Percentiles rank a stretch among this genome's conserved stretches.
These are phyloP conservation scores for Typhlomys cinereus DNA, from an alignment of 2,113 vertebrate species.

Conservation along the genomic window DNA sequence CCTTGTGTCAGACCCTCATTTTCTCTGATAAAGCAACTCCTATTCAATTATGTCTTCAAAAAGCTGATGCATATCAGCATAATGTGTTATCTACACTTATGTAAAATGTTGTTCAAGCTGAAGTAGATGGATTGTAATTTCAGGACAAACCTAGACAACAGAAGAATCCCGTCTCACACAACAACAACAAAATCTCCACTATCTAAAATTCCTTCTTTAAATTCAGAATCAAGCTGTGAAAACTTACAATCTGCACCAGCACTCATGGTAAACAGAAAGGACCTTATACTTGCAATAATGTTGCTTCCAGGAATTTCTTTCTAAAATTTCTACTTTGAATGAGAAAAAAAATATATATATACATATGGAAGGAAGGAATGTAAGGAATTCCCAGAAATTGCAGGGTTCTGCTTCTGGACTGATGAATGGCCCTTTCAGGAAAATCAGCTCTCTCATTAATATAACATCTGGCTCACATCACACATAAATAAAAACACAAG, in stretches of 20 bases:
- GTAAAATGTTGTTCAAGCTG: not conserved
- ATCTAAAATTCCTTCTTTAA: not conserved
- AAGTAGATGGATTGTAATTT: not conserved
- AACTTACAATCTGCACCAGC: constrained; percentile 46
- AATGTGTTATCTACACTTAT: constrained; percentile 7
- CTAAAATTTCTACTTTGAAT: constrained; percentile 79
- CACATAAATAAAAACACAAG: constrained; percentile 79
- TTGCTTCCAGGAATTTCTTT: constrained; percentile 76
- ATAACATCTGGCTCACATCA: constrained; percentile 85
- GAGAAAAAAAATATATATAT: constrained; percentile 29
- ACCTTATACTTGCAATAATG: constrained; percentile 61
- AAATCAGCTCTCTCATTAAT: constrained; percentile 79
- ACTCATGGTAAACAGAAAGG: constrained; percentile 71
- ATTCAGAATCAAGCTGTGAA: constrained; percentile 55
- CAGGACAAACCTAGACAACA: not conserved
- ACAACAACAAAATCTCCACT: not conserved
- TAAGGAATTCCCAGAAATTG: constrained; percentile 81
- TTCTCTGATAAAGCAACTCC: constrained; percentile 33
- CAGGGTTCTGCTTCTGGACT: constrained; percentile 71
- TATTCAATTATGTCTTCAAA: constrained; percentile 59
- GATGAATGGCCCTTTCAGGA: constrained; percentile 84
- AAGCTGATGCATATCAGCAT: not conserved
- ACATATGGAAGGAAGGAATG: constrained; percentile 73
- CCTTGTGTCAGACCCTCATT: not conserved
- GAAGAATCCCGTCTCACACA: not conserved